Base-by-base conservation (phyloP, 2,113 vertebrate genomes). In the Mastomys coucha region DNA sequence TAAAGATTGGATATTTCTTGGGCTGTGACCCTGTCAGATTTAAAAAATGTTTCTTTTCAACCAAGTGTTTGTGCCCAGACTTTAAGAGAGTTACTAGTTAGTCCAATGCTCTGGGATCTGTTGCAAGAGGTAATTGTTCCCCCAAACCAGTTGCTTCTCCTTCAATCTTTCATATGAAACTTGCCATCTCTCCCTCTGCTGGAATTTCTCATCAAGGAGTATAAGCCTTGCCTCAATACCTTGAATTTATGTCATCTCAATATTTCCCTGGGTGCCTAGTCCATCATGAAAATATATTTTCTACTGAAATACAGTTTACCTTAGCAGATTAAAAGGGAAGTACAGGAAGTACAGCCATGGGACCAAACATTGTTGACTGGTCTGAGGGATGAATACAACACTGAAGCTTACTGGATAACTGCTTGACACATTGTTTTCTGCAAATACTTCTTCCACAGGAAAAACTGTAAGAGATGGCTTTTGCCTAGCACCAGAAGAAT, bases 231-330 rank as follows among this genome's bases (percentile, higher is more conserved):
- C 26, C 81, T 86, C 78, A 94, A 19, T 39, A 49, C 14, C 87
- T 94, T 31, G 80, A 91, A 90, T 93, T 88, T 92, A 63, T 42
- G n/a, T 88, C 73, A 56, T 70, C 76, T 90, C 45, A 42, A 58
- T 20, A 67, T 92, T 88, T 96, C 63, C 63, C 26, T 89, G 78
- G 56, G 70, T 85, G 56, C 70, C 63, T 90, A 6, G 63, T 69
- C 45, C 53, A 72, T n/a, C 75, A 45, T 81, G 73, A 49, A 95
- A 95, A 93, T 95, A 75, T 92, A 7, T 77, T 73, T 63, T 87
- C 67, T 69, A 36, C 56, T 80, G 86, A 93, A 93, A 91, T 91
- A 65, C 22, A 42, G 28, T 95, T 95, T 63, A 49, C 36, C 39
- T 70, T 33, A 88, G 26, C 24, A 92, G 45, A 95, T 96, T 45